Base-by-base conservation (phyloP, 2,797 vertebrate species). In the Vultur gryphus region DNA sequence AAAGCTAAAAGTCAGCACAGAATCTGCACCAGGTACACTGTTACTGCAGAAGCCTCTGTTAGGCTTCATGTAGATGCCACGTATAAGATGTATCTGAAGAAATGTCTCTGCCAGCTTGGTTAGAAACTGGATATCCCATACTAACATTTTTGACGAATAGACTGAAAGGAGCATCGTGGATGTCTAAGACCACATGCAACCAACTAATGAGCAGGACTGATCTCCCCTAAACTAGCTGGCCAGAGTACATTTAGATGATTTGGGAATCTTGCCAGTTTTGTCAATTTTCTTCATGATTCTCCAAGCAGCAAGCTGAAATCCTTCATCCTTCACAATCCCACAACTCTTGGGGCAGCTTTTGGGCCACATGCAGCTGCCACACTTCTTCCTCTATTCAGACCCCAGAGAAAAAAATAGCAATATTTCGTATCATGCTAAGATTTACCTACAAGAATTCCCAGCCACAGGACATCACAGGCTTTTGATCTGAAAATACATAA, bases 21-120 rank as follows among this genome's bases (percentile, higher is more conserved):
- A 62, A 44, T 72, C 25, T 72, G 29, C 3, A 0, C 11, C 26
- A 44, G 19, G 19, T 37, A 31, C 13, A 8, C 25, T 58, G 33
- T 52, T 44, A 29, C 14, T 48, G 16, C 35, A 62, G 46, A 25
- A 78, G 8, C 39, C 10, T 75, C 17, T 8, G 1, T n/a, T 37
- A 72, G 4, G 13, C 23, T 76, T 89, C 46, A 11, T 0, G 1
- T 6, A 33, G 37, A 16, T 37, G 23, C 10, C 24, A 89, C 0
- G 0, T 64, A 16, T 21, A 58, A 75, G 20, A 61, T 35, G 15
- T 19, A 52, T 11, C n/a, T 44, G 19, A 62, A 20, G 15, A 87
- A 93, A 37, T 76, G 28, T n/a, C 15, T 84, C 39, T 82, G 19
- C 6, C 39, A 73, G 5, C 10, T 65, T 70, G 5, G 6, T 62